phyloP scores from a whole-genome alignment of 2,888 invertebrate species.

The Cantharis flavilabris region DNA sequence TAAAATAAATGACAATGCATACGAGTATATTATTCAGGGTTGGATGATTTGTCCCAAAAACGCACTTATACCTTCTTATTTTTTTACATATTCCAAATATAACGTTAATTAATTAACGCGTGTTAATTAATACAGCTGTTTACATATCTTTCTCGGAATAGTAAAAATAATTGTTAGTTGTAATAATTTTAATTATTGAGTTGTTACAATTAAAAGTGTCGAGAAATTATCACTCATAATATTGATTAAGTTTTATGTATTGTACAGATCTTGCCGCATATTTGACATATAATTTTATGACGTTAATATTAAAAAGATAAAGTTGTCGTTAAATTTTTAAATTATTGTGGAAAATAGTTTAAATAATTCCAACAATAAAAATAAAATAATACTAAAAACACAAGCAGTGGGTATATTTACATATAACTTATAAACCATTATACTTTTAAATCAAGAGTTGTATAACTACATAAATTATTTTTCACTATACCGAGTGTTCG shows the following conservation, averaged over 20 bases:
- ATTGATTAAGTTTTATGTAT: background rate
- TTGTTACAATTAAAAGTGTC: background rate
- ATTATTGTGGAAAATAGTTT: background rate
- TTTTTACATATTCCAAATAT: background rate
- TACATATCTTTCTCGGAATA: background rate
- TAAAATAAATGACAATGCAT: too few relatives aligned
- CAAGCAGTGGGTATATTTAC: background rate
- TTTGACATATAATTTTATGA: background rate
- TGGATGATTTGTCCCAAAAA: background rate
- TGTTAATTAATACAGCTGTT: background rate
- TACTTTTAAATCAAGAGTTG: too few relatives aligned
- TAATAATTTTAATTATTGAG: background rate
- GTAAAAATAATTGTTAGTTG: background rate
- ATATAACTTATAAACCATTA: too few relatives aligned
- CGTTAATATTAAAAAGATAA: background rate
- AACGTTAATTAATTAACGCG: too few relatives aligned
- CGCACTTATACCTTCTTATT: background rate
- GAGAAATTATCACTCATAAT: background rate
- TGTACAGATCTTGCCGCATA: background rate
- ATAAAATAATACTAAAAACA: background rate
- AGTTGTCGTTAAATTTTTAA: background rate
- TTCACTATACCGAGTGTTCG: too few relatives aligned
- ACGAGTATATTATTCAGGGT: too few relatives aligned
- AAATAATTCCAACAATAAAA: background rate
- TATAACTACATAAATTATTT: too few relatives aligned